Conservation (phyloP, 2,797 vertebrate genomes). For the Arnoldichthys spilopterus region DNA sequence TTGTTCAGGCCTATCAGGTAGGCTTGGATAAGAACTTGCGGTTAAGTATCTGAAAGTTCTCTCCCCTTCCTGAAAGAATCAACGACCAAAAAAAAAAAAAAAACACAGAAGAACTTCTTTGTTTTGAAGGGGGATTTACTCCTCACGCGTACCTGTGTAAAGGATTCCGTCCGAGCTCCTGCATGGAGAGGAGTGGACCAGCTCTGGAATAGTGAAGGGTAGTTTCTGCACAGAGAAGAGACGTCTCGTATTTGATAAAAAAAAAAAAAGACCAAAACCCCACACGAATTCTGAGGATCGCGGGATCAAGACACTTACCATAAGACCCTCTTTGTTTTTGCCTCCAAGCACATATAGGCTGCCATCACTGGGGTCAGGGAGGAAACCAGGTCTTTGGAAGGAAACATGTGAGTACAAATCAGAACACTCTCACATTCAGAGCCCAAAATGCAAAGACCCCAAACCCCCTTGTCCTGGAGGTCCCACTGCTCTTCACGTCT, state of each 20-base stretch:
- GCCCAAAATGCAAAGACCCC: background rate
- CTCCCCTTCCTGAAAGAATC: background rate
- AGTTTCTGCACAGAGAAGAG: conserved; percentile 80
- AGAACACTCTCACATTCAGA: background rate
- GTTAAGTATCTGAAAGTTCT: too few species aligned
- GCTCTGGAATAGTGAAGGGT: conserved; percentile 95
- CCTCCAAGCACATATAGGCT: conserved; percentile 92
- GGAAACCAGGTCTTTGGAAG: conserved; percentile 86
- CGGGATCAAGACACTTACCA: conserved; percentile 80
- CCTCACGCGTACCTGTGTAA: conserved; percentile 85
- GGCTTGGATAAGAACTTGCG: too few species aligned
- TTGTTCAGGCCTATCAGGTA: too few species aligned
- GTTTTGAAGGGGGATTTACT: background rate
- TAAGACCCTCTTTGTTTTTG: conserved; percentile 91
- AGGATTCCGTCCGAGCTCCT: conserved; percentile 94
- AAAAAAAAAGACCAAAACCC: background rate
- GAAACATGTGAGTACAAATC: background rate
- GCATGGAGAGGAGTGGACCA: conserved; percentile 97
- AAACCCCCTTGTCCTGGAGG: too few species aligned
- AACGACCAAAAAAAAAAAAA: background rate
- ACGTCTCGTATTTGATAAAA: background rate
- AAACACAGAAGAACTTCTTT: background rate
- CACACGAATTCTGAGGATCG: too few species aligned
- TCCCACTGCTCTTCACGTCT: too few species aligned
- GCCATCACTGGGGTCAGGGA: conserved; percentile 95